A percentile compares a stretch with the other conserved stretches of the same genome.
Conservation (phyloP, 2,113 vertebrate species). For the Pseudorasbora parva region DNA sequence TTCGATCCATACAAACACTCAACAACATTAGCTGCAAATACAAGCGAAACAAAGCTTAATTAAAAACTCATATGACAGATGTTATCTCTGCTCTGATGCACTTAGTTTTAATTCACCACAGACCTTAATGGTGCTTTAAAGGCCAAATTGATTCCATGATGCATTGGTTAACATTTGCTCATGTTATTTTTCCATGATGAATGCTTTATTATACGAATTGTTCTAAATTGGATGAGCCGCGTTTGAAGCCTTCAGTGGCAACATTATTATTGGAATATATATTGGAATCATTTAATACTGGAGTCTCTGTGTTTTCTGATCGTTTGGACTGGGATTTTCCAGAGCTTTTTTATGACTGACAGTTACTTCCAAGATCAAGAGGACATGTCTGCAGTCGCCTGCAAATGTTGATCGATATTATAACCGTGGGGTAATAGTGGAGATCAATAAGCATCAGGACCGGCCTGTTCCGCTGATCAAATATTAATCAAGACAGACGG, state of each 20-base stretch:
- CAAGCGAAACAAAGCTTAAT: conserved; percentile 35
- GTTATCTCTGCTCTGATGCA: conserved; percentile 30
- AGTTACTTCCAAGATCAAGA: conserved; percentile 55
- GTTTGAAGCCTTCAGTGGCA: not conserved
- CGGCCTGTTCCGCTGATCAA: conserved; percentile 80
- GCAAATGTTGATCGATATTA: conserved; percentile 77
- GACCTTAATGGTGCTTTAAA: conserved; percentile 21
- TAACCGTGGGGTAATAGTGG: conserved; percentile 76
- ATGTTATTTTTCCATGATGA: not conserved
- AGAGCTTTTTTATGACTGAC: conserved; percentile 40
- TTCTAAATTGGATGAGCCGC: not conserved
- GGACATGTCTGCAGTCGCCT: conserved; percentile 63
- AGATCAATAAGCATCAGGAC: conserved; percentile 80
- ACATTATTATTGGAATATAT: not conserved
- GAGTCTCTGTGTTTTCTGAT: not conserved
- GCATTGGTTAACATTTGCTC: conserved; percentile 13
- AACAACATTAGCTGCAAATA: not conserved
- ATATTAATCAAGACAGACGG: conserved; percentile 83
- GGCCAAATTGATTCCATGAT: conserved; percentile 29
- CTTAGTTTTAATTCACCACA: conserved; percentile 6
- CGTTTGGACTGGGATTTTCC: not conserved
- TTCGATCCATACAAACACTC: conserved; percentile 40
- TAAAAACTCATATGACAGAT: conserved; percentile 28
- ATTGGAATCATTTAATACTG: not conserved
- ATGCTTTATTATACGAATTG: not conserved